Base-by-base conservation (phyloP, 2,113 vertebrate species). In the Eudyptes chrysolophus region DNA sequence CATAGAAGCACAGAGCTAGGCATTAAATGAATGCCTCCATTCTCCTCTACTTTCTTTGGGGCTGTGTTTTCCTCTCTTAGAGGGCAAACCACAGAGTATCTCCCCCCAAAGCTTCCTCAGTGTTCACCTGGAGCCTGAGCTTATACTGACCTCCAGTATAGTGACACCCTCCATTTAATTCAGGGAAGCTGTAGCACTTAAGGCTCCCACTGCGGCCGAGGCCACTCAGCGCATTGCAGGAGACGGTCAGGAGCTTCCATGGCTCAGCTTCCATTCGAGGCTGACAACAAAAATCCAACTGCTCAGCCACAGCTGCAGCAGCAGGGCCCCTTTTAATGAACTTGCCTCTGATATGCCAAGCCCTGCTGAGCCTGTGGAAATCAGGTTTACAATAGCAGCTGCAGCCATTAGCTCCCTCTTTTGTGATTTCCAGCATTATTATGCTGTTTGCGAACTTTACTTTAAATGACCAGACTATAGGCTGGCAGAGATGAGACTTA, bases 381-480 rank as follows among this genome's bases (percentile, higher is more conserved):
- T 98, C 89, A 89, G 96, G 86, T 90, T 95, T 94, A 95, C 97
- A 97, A 97, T 93, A 95, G 97, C 95, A 97, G 94, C 93, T 90
- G 86, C 89, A 94, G 84, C 89, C 95, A 93, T 97, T 97, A 97
- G 54, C 90, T 96, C 58, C 66, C 93, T 88, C 96, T 94, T 98
- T 98, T 97, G 97, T 98, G 91, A 94, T 97, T 96, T 95, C 85
- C 90, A 96, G 93, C 92, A 97, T 98, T 97, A 97, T 92, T 89
- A 96, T 97, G 95, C 94, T 88, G 91, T 90, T 97, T 96, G 95
- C 58, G 40, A 95, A 89, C 89, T 94, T 94, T 2, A 3, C 57
- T 96, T 95, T 90, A 90, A 96, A 84, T 86, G 71, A 87, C 65
- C 24, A 58, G 78, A 54, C 84, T 89, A 62, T 55, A 70, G 91